Percentiles rank a stretch among this genome's conserved stretches.
Evolutionary conservation across 1,140 invertebrate genomes (phyloP).

Genomic region (Drosophila grimshawi): DNA sequence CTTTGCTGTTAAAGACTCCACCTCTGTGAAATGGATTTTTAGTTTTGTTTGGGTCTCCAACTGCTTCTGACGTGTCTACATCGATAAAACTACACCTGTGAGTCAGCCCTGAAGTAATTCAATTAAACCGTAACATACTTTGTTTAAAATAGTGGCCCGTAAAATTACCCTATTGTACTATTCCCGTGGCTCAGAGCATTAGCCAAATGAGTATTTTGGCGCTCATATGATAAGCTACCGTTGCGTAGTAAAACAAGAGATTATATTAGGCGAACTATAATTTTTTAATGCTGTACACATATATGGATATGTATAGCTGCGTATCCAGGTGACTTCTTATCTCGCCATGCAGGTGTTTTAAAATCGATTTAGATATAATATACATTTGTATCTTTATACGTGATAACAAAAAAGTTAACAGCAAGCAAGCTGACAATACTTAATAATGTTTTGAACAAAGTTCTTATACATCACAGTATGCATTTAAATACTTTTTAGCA

Average conservation of each 20-base stretch:
- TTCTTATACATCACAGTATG: too few relatives aligned
- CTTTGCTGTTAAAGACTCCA: constrained; percentile 10
- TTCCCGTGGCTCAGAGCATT: neutral
- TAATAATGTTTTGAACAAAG: too few relatives aligned
- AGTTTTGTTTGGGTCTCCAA: constrained; percentile 28
- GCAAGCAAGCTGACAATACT: too few relatives aligned
- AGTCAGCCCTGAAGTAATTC: neutral
- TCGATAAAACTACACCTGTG: constrained; percentile 2
- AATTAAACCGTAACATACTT: neutral
- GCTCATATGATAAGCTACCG: neutral
- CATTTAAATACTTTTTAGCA: too few relatives aligned
- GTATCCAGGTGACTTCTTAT: constrained; percentile 25
- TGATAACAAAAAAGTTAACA: neutral
- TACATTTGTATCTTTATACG: neutral
- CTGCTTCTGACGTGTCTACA: constrained; percentile 19
- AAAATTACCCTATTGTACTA: neutral
- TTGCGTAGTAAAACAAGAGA: neutral
- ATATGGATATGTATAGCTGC: neutral
- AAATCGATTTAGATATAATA: constrained; percentile 18
- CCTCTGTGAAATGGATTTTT: constrained; percentile 14
- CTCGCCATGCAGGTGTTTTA: constrained; percentile 9
- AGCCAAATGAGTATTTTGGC: neutral
- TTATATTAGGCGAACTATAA: neutral
- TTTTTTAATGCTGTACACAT: neutral
- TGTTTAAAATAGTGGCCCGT: neutral